Percentiles rank a stretch among this genome's conserved stretches.
Evolutionary conservation across 1,140 invertebrate species (phyloP).

Genomic region (Panagrolaimus sp.): DNA sequence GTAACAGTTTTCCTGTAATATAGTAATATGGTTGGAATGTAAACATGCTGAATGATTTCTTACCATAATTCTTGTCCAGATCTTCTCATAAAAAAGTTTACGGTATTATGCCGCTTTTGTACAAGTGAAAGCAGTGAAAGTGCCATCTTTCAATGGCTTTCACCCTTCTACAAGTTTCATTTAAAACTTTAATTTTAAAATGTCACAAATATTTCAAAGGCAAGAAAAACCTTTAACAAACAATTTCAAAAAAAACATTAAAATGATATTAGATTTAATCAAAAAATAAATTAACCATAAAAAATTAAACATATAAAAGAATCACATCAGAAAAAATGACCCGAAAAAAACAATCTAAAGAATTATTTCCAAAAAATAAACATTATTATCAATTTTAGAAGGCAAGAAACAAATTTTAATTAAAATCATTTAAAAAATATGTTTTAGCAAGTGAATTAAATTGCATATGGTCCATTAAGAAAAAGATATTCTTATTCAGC

Average conservation of each 20-base stretch:
- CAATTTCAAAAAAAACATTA: neutral
- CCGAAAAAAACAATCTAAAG: neutral
- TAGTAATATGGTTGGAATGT: too few relatives aligned
- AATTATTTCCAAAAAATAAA: too few relatives aligned
- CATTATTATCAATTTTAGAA: too few relatives aligned
- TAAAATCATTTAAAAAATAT: neutral
- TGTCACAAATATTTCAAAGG: neutral
- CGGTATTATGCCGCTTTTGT: constrained; percentile 44
- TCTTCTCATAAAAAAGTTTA: constrained; percentile 55
- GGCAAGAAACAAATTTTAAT: too few relatives aligned
- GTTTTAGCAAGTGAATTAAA: constrained; percentile 1
- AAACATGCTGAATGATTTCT: too few relatives aligned
- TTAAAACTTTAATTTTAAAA: neutral
- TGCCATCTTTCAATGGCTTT: constrained; percentile 4
- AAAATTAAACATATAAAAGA: too few relatives aligned
- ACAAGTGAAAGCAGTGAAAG: neutral
- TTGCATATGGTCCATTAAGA: neutral
- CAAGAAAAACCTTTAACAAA: neutral
- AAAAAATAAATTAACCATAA: constrained; percentile 14
- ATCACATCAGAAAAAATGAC: constrained; percentile 1
- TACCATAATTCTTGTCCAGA: constrained; percentile 79
- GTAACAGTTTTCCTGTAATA: constrained; percentile 83
- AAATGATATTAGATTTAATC: neutral
- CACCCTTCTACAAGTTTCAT: neutral
- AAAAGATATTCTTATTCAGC: neutral